phyloP scores from a whole-genome alignment of 2,888 invertebrate genomes.

The Endomychus coccineus region DNA sequence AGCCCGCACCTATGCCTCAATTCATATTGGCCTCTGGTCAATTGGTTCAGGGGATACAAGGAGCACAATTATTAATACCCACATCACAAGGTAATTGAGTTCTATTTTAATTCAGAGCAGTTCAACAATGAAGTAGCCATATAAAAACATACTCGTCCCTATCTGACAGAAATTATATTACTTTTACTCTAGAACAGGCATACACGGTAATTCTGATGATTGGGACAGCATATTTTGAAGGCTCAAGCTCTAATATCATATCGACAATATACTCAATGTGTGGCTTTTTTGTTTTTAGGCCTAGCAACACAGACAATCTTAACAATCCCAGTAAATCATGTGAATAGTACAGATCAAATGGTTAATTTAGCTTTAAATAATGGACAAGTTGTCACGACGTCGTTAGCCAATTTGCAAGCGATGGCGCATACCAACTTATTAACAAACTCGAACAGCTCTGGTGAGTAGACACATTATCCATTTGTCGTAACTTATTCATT shows the following conservation, averaged over 20 bases:
- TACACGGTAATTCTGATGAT: too few relatives aligned
- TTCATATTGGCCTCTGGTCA: constrained; percentile 87
- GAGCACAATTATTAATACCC: constrained; percentile 89
- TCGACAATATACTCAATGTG: too few relatives aligned
- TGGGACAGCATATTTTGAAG: too few relatives aligned
- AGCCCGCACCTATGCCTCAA: constrained; percentile 77
- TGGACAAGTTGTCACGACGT: constrained; percentile 79
- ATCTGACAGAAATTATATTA: too few relatives aligned
- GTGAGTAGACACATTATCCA: constrained; percentile 29
- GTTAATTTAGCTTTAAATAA: constrained; percentile 76
- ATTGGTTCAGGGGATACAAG: constrained; percentile 86
- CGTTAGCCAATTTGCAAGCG: constrained; percentile 70
- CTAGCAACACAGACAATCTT: constrained; percentile 92
- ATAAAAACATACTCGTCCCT: too few relatives aligned
- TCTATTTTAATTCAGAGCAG: not conserved
- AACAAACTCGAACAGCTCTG: constrained; percentile 39
- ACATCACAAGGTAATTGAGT: constrained; percentile 92
- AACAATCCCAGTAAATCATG: constrained; percentile 89
- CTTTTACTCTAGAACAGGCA: too few relatives aligned
- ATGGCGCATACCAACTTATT: constrained; percentile 65
- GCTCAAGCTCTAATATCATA: too few relatives aligned
- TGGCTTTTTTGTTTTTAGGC: too few relatives aligned
- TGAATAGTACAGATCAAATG: constrained; percentile 63
- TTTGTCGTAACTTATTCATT: not conserved
- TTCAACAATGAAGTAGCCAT: not conserved